phyloP scores from a whole-genome alignment of 2,113 vertebrate genomes.

The Seriola quinqueradiata region DNA sequence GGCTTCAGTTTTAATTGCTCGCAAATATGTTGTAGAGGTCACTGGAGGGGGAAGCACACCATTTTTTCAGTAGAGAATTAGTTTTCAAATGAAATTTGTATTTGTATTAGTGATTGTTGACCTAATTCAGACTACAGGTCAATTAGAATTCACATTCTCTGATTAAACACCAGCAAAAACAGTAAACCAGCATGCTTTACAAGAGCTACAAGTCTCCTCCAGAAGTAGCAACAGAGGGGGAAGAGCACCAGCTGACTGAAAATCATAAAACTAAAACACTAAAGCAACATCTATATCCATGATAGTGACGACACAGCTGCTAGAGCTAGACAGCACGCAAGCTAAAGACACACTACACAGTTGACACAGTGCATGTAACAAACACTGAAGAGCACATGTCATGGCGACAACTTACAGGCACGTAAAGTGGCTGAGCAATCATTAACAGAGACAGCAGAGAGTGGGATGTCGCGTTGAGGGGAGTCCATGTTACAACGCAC shows the following conservation, averaged over 20 bases:
- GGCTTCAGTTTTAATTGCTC: conserved; percentile 15
- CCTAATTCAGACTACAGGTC: conserved; percentile 24
- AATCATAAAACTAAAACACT: conserved; percentile 37
- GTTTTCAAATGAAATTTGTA: conserved; percentile 7
- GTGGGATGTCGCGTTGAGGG: conserved; percentile 93
- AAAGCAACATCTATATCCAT: conserved; percentile 58
- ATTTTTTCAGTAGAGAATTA: conserved; percentile 4
- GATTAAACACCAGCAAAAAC: conserved; percentile 57
- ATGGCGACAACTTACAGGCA: conserved; percentile 96
- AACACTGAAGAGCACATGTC: conserved; percentile 72
- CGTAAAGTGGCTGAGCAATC: conserved; percentile 95
- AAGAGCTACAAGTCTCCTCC: conserved; percentile 51
- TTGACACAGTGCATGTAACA: conserved; percentile 55
- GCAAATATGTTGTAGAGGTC: conserved; percentile 16
- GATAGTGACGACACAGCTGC: conserved; percentile 48
- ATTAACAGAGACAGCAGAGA: conserved; percentile 98
- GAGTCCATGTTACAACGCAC: conserved; percentile 95
- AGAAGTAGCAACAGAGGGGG: conserved; percentile 44
- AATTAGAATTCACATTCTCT: conserved; percentile 57
- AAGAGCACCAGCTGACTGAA: conserved; percentile 30
- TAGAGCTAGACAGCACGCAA: conserved; percentile 51
- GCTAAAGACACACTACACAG: conserved; percentile 52
- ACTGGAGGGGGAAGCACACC: conserved; percentile 9
- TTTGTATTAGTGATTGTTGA: conserved; percentile 7
- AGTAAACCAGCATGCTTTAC: conserved; percentile 64